A percentile compares a stretch with the other conserved stretches of the same genome.
phyloP scores from a whole-genome alignment of 2,797 vertebrate genomes.

The Molossus molossus region DNA sequence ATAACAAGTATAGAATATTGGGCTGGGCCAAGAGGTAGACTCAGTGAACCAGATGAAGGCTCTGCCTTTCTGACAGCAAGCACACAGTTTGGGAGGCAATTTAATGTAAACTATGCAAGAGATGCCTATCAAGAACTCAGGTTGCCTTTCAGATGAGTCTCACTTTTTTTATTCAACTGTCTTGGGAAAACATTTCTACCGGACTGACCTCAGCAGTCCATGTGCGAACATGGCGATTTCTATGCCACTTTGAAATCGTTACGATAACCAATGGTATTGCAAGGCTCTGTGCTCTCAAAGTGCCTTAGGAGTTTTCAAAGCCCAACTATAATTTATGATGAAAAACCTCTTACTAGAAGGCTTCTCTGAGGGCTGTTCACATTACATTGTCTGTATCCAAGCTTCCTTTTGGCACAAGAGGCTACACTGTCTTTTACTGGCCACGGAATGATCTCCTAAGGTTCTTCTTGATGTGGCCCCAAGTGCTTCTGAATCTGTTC shows the following conservation, averaged over 20 bases:
- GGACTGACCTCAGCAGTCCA: not conserved
- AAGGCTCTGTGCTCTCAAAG: not conserved
- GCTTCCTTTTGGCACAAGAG: not conserved
- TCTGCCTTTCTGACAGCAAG: not conserved
- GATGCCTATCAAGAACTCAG: not conserved
- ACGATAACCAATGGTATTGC: not conserved
- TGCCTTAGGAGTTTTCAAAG: not conserved
- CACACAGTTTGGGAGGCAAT: slow-evolving; percentile 8
- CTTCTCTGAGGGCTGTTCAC: not conserved
- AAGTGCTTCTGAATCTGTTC: not conserved
- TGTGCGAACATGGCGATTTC: not conserved
- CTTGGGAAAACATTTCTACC: not conserved
- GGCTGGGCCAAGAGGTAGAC: not conserved
- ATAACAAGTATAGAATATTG: not conserved
- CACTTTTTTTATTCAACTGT: not conserved
- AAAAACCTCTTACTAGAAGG: not conserved
- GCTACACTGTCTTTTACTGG: not conserved
- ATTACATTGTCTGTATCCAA: not conserved
- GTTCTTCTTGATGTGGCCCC: not conserved
- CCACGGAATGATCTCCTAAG: not conserved
- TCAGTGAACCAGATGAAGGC: not conserved
- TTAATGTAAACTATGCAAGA: not conserved
- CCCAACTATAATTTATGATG: not conserved
- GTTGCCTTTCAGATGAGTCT: slow-evolving; percentile 15
- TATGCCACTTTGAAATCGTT: not conserved